Percentiles rank a stretch among this genome's conserved stretches.
Evolutionary conservation across 2,113 vertebrate species (phyloP).

Genomic region (Platysternon megacephalum): DNA sequence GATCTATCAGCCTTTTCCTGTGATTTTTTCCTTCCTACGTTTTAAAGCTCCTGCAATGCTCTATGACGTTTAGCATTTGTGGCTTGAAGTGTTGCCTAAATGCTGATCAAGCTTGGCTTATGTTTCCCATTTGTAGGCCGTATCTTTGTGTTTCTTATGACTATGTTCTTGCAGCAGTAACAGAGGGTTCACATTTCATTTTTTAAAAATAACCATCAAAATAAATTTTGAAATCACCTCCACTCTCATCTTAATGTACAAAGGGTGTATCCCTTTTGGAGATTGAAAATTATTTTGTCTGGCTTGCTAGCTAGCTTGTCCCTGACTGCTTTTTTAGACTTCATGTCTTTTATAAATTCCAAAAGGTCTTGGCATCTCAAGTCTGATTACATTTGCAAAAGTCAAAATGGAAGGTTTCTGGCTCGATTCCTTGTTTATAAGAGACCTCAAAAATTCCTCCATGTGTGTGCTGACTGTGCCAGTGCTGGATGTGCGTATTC

Average conservation of each 20-base stretch:
- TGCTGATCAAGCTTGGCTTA: neutral
- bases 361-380: neutral
- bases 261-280: neutral
- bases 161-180: conserved; percentile 44
- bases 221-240: conserved; percentile 38
- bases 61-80: conserved; percentile 39
- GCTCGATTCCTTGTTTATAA: neutral
- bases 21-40: conserved; percentile 24
- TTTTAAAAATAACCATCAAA: conserved; percentile 32
- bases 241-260: conserved; percentile 14
- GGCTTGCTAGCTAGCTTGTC: neutral
- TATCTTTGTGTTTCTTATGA: conserved; percentile 52
- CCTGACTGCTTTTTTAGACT: neutral
- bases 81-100: conserved; percentile 57
- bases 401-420: conserved; percentile 24
- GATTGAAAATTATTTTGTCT: neutral
- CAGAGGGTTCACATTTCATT: neutral
- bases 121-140: neutral
- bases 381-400: neutral
- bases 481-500: conserved; percentile 13
- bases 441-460: conserved; percentile 12
- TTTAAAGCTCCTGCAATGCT: neutral
- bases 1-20: conserved; percentile 28
- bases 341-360: conserved; percentile 19
- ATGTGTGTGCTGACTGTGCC: neutral